Base-by-base conservation (phyloP, 2,888 invertebrate species). In the Aquatica leii region DNA sequence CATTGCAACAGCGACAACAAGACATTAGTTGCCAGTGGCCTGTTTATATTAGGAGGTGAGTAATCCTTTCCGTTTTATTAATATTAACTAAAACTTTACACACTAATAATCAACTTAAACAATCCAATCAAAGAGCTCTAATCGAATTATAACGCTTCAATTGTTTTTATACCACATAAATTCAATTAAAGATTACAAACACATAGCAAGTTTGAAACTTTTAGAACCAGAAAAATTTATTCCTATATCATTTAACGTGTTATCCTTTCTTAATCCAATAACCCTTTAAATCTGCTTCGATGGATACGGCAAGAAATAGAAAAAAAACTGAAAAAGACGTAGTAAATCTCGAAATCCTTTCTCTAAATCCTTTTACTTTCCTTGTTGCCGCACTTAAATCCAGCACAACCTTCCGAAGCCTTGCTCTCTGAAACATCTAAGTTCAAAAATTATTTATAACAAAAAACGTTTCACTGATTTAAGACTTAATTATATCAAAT, bases 1-100 rank as follows among this genome's bases (percentile, higher is more conserved):
- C 86, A 86, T 72, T 87, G 86, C 78, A 85, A 85, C 76, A 84
- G 83, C 69, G 86, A 87, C 81, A 85, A 86, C 79, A 86, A 86
- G 74, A 86, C 86, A 50, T 82, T 87, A 51, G 80, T 87, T 50
- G 87, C 87, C 48, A 86, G 86, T 73, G 86, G 86, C 69, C 81
- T 86, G 62, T 87, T 85, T 77, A 86, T 87, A 49, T 80, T 87
- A 34, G 86, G 85, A 69, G 87, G 87, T 87, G 76, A 84, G 84
- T 82, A 9, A 15, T 34, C n/a, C n/a, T n/a, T n/a, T n/a, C n/a
- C 4, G 20, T 37, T n/a, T n/a, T n/a, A n/a, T n/a, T n/a, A n/a
- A n/a, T n/a, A n/a, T n/a, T n/a, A n/a, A n/a, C n/a, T n/a, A n/a
- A n/a, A n/a, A n/a, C n/a, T n/a, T n/a, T n/a, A n/a, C n/a, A n/a